Base-by-base conservation (phyloP, 1,140 invertebrate species). In the Tetramorium parvispinum region DNA sequence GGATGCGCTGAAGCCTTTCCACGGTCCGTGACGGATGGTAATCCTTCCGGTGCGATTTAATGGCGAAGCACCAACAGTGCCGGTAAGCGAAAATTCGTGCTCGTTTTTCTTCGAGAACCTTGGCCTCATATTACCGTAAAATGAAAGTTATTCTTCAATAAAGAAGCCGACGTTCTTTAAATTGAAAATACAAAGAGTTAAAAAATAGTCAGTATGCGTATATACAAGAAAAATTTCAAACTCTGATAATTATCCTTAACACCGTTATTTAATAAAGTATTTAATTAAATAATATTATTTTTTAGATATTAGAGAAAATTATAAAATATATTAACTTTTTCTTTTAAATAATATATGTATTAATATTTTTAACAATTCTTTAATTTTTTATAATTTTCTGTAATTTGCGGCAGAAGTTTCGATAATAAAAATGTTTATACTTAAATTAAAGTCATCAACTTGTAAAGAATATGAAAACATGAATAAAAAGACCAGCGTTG, bases 41-140 rank as follows among this genome's bases (percentile, higher is more conserved):
- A 87, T 87, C 86, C 86, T 87, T 68, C 78, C 79, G 85, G 46
- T 87, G 86, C 73, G 73, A 73, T 78, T 87, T 86, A 86, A 87
- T 75, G 86, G 75, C 43, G 27, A 63, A 49, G 79, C 68, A 83
- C 79, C 68, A 18, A 57, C 65, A 82, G 51, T 71, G 79, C 68
- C 37, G 66, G 66, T 43, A 55, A 83, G 40, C 68, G 79, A 75
- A 73, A 83, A 83, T 83, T 75, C 79, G 53, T 46, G 79, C 53
- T 59, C 79, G 68, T 83, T 83, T 83, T 83, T 83, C 79, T 83
- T 73, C 68, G 24, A 21, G 70, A 43, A 73, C 27, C 79, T 73
- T 73, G 53, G 68, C 66, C 53, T 46, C 51, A 16, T 70, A 71
- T 82, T 70, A 73, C 11, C 21, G 66, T 57, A 82, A 82, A 57